A percentile compares a stretch with the other conserved stretches of the same genome.
Evolutionary conservation across 1,140 invertebrate species (phyloP).

Genomic region (Manduca sexta): DNA sequence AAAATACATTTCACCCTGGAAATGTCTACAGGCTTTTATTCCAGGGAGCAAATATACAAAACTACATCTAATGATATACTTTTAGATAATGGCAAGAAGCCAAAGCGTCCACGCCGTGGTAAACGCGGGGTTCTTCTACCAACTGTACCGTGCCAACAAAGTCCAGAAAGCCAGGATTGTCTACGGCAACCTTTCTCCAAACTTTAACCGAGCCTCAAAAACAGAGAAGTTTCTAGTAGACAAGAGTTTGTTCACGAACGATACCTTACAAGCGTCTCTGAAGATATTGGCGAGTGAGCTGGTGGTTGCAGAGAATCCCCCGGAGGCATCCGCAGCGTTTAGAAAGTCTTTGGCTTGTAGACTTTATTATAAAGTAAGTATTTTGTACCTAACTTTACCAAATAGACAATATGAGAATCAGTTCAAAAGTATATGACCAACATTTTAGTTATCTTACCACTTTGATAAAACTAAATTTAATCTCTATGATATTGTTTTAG

Average conservation of each 20-base stretch:
- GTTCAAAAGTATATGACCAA: too few relatives aligned
- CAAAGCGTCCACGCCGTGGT: slow-evolving; percentile 30
- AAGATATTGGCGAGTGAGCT: slow-evolving; percentile 73
- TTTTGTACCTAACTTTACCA: too few relatives aligned
- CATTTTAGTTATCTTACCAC: too few relatives aligned
- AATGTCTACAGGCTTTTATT: too few relatives aligned
- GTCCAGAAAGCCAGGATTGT: slow-evolving; percentile 36
- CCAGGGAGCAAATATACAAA: too few relatives aligned
- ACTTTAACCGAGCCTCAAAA: slow-evolving; percentile 77
- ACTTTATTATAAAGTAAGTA: slow-evolving; percentile 75
- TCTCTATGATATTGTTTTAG: slow-evolving; percentile 24
- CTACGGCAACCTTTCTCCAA: slow-evolving; percentile 78
- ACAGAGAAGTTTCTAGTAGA: slow-evolving; percentile 75
- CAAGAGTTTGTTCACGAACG: slow-evolving; percentile 36
- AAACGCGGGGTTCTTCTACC: slow-evolving; percentile 24
- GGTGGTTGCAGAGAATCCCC: slow-evolving; percentile 69
- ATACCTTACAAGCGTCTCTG: slow-evolving; percentile 67
- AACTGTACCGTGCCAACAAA: slow-evolving; percentile 5
- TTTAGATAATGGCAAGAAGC: slow-evolving; percentile 33
- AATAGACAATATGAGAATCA: too few relatives aligned
- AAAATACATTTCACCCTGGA: too few relatives aligned
- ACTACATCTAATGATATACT: too few relatives aligned
- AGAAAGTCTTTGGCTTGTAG: slow-evolving; percentile 70
- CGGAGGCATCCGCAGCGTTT: slow-evolving; percentile 74
- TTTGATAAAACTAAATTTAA: too few relatives aligned